Base-by-base conservation (phyloP, 1,140 invertebrate genomes). In the Anastatus disparis region DNA sequence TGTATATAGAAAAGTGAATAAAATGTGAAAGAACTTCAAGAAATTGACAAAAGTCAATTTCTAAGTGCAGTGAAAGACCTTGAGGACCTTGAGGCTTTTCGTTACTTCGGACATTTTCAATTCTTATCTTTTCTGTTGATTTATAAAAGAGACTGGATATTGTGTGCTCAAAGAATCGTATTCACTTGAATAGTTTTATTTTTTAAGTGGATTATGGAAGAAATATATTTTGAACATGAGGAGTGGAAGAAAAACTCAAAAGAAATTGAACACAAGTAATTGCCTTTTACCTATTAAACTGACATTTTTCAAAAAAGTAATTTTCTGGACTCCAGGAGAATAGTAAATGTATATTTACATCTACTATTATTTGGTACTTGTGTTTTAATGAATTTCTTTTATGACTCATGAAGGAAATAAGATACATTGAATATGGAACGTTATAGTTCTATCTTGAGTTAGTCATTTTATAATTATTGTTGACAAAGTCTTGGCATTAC, bases 391-490 rank as follows among this genome's bases (percentile, higher is more conserved):
- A 17, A 44, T 67, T 29, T 42, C 24, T 38, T 59, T 59, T 68
- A 50, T 68, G 24, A 42, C 50, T 68, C 65, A 38, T 40, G 20
- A 50, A 48, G 13, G 50, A 59, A 68, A 38, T 56, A 38, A 59
- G 10, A 9, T 27, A 50, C 17, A 29, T 59, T 56, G 55, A 24
- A 58, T 44, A 20, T 17, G 61, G 66, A 69, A 61, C 66, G 66
- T 69, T 69, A 20, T 69, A 69, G 66, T 69, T 69, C 66, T 69
- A 69, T 42, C 8, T 53, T 12, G 26, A 42, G 24, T 35, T n/a
- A 50, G 27, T 22, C 44, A 42, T 61, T 61, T 68, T 53, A 61
- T 27, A 53, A 61, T 52, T 40, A 52, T 64, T 50, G 38, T 50
- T 56, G 52, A 40, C 2, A 64, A 59, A 13, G 56, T 13, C 3